Evolutionary conservation across 2,797 vertebrate species (phyloP), one percentile per base, ranked within the genome.

Genomic region (Periparus ater): DNA sequence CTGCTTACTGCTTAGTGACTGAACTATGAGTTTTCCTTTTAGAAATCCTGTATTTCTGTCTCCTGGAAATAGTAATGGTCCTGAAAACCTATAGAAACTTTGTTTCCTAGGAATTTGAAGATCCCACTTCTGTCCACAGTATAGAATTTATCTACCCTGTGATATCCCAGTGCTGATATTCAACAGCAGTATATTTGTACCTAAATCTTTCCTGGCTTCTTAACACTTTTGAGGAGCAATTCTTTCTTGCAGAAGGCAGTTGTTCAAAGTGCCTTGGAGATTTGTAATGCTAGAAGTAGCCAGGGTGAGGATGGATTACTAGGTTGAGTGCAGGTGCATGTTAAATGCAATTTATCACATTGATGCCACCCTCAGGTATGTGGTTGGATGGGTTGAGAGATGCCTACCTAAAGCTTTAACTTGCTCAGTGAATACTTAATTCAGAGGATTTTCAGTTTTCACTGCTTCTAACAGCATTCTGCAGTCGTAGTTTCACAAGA

Each of bases 311-410:
- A 93, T 60, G 66, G 73, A 93, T 96, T 96, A 84, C 50, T 36
- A 65, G 79, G 61, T 75, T 55, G 81, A 94, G 78, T 85, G 89
- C 63, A 95, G 76, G 85, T 95, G 77, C 2, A 18, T 73, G 89
- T 68, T 88, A 96, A 95, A 95, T 93, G 78, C 68, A 68, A 75
- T 96, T 95, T 96, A 86, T 92, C 79, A 63, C 87, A 77, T 50
- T 55, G 57, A 92, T 96, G 75, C 85, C 34, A 88, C 50, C 77
- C 25, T 25, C 65, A 86, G 60, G 27, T 95, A 21, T 77, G 61
- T 85, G 75, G 38, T 30, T 92, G 68, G 53, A 75, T 92, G 72
- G 50, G 66, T 95, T 77, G 75, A 89, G 67, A 67, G 74, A 57
- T 92, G 57, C 67, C 71, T 85, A 93, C 75, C 84, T 92, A 80